phyloP scores from a whole-genome alignment of 2,888 invertebrate genomes.

The Dryadula phaetusa region DNA sequence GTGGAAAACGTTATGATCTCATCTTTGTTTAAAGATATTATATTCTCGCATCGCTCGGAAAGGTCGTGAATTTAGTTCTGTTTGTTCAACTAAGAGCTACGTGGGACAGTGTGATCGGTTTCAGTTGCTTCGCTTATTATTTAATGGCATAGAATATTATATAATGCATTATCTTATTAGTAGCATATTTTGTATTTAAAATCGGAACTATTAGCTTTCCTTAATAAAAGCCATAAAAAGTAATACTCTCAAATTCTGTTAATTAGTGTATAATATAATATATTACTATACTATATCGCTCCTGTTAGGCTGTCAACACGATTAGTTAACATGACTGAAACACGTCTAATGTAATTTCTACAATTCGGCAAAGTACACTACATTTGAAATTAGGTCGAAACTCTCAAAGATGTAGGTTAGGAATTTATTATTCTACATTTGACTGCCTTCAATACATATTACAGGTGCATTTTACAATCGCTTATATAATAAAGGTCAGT shows the following conservation, averaged over 20 bases:
- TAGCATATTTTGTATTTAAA: neutral
- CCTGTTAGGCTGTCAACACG: neutral
- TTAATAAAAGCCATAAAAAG: too few relatives aligned
- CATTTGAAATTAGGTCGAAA: neutral
- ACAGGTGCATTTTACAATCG: constrained; percentile 17
- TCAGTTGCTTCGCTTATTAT: constrained; percentile 36
- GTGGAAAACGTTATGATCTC: constrained; percentile 42
- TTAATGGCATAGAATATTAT: constrained; percentile 11
- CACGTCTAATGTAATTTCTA: neutral
- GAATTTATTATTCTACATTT: constrained; percentile 4
- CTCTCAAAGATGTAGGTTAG: neutral
- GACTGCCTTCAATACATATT: neutral
- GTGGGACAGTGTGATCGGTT: constrained; percentile 42
- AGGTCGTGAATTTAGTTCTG: constrained; percentile 58
- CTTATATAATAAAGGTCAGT: constrained; percentile 18
- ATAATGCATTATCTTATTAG: neutral
- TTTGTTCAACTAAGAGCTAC: constrained; percentile 63
- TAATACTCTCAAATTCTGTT: too few relatives aligned
- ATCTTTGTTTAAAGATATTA: constrained; percentile 48
- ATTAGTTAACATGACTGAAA: neutral
- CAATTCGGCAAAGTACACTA: neutral
- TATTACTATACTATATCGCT: neutral
- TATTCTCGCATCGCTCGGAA: constrained; percentile 52
- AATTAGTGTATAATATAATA: neutral
- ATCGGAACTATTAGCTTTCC: neutral